Percentiles rank a stretch among this genome's conserved stretches.
These are phyloP conservation scores for Manis crassicaudata DNA, from an alignment of 2,797 vertebrate genomes.

Conservation along the genomic window DNA sequence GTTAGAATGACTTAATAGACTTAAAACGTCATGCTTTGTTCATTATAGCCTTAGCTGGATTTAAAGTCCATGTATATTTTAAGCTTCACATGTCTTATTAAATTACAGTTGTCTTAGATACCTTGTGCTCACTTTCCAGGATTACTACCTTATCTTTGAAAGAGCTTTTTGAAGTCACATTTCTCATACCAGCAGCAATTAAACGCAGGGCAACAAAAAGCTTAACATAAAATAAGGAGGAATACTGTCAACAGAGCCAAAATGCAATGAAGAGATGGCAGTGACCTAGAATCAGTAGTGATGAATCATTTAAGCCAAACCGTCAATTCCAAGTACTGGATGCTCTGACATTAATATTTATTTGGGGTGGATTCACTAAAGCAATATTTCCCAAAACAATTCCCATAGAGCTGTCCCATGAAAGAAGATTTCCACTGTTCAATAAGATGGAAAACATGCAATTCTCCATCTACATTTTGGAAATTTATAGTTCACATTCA, in stretches of 20 bases:
- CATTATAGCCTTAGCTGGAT: background rate
- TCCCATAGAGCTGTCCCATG: background rate
- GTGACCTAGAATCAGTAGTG: background rate
- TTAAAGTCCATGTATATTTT: background rate
- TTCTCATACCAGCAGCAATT: conserved; percentile 4
- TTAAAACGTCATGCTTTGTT: conserved; percentile 46
- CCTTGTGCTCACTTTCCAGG: background rate
- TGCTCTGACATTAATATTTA: conserved; percentile 25
- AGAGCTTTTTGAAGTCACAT: background rate
- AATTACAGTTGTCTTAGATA: conserved; percentile 1
- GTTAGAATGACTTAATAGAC: conserved; percentile 34
- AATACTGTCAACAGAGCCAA: background rate
- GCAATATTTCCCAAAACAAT: background rate
- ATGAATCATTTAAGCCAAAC: conserved; percentile 31
- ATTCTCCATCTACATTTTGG: background rate
- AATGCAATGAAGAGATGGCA: background rate
- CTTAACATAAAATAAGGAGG: background rate
- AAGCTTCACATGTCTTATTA: background rate
- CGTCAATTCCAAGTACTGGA: background rate
- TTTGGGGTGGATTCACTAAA: conserved; percentile 3
- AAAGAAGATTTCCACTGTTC: background rate
- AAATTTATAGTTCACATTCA: conserved; percentile 1
- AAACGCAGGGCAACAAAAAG: background rate
- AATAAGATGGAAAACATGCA: conserved; percentile 22
- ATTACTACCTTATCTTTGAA: conserved; percentile 44